Evolutionary conservation across 1,140 invertebrate species (phyloP).

Genomic region (Neodiprion fabricii): DNA sequence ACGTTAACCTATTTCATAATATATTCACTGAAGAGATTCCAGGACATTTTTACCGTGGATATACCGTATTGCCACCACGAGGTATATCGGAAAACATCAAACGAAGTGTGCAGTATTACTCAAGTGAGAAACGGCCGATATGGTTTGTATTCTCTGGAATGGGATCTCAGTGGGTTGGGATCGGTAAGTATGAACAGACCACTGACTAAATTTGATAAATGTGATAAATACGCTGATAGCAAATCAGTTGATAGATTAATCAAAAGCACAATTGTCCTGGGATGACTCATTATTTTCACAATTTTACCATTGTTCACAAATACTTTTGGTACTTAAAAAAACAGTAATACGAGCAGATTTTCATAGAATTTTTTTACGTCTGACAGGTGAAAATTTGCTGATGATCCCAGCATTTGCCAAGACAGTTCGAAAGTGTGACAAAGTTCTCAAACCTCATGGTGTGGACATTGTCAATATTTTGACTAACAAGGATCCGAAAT

Average conservation of each 20-base stretch:
- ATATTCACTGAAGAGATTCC: slow-evolving; percentile 46
- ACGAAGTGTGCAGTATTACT: slow-evolving; percentile 44
- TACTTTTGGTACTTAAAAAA: too few species aligned
- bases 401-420: slow-evolving; percentile 68
- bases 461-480: slow-evolving; percentile 68
- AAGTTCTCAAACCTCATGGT: slow-evolving; percentile 60
- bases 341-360: too few species aligned
- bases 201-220: slow-evolving; percentile 21
- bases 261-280: slow-evolving; percentile 47
- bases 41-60: slow-evolving; percentile 63
- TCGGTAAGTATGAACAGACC: slow-evolving; percentile 54
- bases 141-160: slow-evolving; percentile 74
- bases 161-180: slow-evolving; percentile 72
- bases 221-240: slow-evolving; percentile 51
- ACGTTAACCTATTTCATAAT: slow-evolving; percentile 55
- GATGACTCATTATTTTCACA: too few species aligned
- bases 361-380: background rate
- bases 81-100: slow-evolving; percentile 32
- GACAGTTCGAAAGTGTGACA: slow-evolving; percentile 65
- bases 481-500: slow-evolving; percentile 60
- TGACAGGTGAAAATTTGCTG: slow-evolving; percentile 61
- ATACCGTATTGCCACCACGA: slow-evolving; percentile 44
- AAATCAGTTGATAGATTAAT: slow-evolving; percentile 62
- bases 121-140: slow-evolving; percentile 57
- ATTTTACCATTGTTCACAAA: too few species aligned